Percentiles rank a stretch among this genome's conserved stretches.
These are phyloP conservation scores for Rhegmatorhina hoffmannsi DNA, from an alignment of 2,113 vertebrate species.

Conservation along the genomic window DNA sequence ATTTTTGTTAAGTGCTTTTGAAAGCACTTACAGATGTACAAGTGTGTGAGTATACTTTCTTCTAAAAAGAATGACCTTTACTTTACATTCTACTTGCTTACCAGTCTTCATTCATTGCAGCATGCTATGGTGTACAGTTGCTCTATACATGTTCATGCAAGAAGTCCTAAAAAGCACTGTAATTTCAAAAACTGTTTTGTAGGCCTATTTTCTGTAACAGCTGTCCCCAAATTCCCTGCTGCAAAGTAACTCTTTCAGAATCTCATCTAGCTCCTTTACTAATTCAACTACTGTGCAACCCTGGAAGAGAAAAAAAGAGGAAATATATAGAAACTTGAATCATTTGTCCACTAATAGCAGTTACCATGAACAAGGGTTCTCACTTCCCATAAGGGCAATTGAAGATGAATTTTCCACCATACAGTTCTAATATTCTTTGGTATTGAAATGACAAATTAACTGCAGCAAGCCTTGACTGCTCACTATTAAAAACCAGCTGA, in stretches of 20 bases:
- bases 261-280: neutral
- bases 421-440: neutral
- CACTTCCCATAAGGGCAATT: neutral
- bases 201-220: neutral
- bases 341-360: neutral
- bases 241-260: neutral
- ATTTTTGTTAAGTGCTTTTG: neutral
- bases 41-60: neutral
- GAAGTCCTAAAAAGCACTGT: neutral
- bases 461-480: fast-evolving
- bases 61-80: neutral
- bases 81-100: neutral
- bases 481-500: neutral
- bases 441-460: neutral
- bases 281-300: neutral
- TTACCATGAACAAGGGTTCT: neutral
- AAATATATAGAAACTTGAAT: neutral
- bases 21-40: neutral
- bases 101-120: neutral
- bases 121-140: neutral
- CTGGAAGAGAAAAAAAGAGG: neutral
- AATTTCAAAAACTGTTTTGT: neutral
- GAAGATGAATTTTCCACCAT: neutral
- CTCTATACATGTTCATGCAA: neutral
- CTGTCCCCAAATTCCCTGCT: neutral